Base-by-base conservation (phyloP, 1,140 invertebrate species). In the Diabrotica virgifera region DNA sequence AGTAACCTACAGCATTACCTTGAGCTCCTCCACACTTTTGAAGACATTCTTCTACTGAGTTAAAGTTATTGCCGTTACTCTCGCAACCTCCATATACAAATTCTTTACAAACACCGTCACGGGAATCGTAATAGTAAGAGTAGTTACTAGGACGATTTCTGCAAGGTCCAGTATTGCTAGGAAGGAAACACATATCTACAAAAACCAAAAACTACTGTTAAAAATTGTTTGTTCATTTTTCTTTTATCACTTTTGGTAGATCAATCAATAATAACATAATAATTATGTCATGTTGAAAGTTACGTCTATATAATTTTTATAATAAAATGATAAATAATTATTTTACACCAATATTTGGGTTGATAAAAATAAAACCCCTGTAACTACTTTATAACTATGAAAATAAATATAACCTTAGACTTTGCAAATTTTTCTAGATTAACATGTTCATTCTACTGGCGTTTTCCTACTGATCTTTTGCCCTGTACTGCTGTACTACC, bases 61-160 rank as follows among this genome's bases (percentile, higher is more conserved):
- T 83, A 82, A 95, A 98, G 72, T 91, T 89, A 77, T 98, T 97
- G 59, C 84, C 82, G 77, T 97, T 97, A 52, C 93, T 93, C 9
- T 86, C 87, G 74, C 94, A 96, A 54, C 94, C 94, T 0, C 88
- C 86, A 71, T 91, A 97, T 5, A 83, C 79, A 79, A 97, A 97
- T 67, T 87, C 84, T 63, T 88, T 87, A 78, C 96, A 98, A 11
- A 87, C 82, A 36, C 93, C 93, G 50, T 88, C 84, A 38, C 79
- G 70, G 13, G 84, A 83, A 75, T 96, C 90, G 78, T 95, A 97
- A 77, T 85, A 90, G 88, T 89, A 97, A 1, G 24, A 24, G 4
- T 24, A 24, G 24, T 24, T 24, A 24, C 24, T 4, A 24, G 4
- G 1, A 24, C 4, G 1, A 58, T 87, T 85, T 0, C 81, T 76